Base-by-base conservation (phyloP, 2,113 vertebrate genomes). In the Smithornis capensis region DNA sequence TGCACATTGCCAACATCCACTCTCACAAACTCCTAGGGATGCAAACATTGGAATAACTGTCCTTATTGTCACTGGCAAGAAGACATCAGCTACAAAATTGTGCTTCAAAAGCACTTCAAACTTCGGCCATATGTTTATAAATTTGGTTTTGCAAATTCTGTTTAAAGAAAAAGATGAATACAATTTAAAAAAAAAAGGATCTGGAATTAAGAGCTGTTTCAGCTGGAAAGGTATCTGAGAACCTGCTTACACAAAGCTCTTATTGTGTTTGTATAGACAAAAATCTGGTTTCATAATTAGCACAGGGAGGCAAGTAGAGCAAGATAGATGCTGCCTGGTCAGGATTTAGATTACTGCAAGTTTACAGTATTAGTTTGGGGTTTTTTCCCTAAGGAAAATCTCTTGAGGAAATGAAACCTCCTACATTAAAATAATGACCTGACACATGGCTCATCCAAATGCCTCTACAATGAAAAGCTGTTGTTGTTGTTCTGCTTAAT, bases 201-300 rank as follows among this genome's bases (percentile, higher is more conserved):
- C 80, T 29, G 62, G 95, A 97, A 87, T 67, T 83, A 93, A 85
- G 90, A 96, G 91, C 76, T 97, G 86, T 14, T 92, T 91, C 93
- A 89, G 89, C 69, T 90, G 89, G 83, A 89, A 91, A 94, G 49
- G 89, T 92, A 92, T 78, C 19, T 45, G 44, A 79, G 73, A 91
- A 80, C 37, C 56, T 90, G 96, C 96, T 91, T 82, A 89, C 81
- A 63, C n/a, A 65, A 87, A 96, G 89, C 90, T 91, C 92, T 93
- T 95, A 38, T 80, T 94, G 52, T 96, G 92, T 82, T 96, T 96
- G 56, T 89, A 85, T 17, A 89, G 87, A 90, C 95, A 97, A 97
- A 97, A 97, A 95, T 89, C 82, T 74, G 49, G 24, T 52, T 93
- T 87, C 75, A 79, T 97, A 96, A 97, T 96, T 87, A 96, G 90